These are phyloP conservation scores for Bujurquina vittata DNA, from an alignment of 2,113 vertebrate species.

Conservation along the genomic window DNA sequence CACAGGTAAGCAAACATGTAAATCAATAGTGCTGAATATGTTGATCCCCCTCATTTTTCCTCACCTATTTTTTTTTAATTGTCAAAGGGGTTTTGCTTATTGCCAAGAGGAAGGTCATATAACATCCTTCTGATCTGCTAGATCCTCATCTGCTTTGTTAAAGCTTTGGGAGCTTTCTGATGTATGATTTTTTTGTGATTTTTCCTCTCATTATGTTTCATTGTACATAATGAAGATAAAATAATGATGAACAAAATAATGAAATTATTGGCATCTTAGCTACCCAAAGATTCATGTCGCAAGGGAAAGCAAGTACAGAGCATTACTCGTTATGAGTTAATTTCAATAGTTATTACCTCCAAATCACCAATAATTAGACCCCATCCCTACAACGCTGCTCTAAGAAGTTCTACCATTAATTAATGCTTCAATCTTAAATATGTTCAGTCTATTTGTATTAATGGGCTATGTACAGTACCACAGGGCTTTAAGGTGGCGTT, in stretches of 20 bases:
- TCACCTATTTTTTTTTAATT: conserved; percentile 30
- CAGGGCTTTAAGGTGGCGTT: too few relatives aligned
- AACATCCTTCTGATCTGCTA: conserved; percentile 3
- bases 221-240: neutral
- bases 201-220: neutral
- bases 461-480: too few relatives aligned
- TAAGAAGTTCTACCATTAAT: too few relatives aligned
- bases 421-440: too few relatives aligned
- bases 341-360: too few relatives aligned
- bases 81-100: conserved; percentile 9
- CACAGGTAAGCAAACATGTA: neutral
- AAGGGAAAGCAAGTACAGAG: neutral
- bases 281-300: neutral
- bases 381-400: too few relatives aligned
- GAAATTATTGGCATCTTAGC: neutral
- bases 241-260: neutral
- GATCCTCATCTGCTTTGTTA: conserved; percentile 4
- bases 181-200: neutral
- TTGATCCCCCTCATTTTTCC: conserved; percentile 26
- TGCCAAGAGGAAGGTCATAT: conserved; percentile 30
- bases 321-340: too few relatives aligned
- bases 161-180: conserved; percentile 1
- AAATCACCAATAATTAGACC: too few relatives aligned
- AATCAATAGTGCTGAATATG: conserved; percentile 29
- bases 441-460: too few relatives aligned